Percentiles rank a stretch among this genome's conserved stretches.
These are phyloP conservation scores for Sebastes itinus DNA, from an alignment of 2,797 vertebrate species.

Conservation along the genomic window DNA sequence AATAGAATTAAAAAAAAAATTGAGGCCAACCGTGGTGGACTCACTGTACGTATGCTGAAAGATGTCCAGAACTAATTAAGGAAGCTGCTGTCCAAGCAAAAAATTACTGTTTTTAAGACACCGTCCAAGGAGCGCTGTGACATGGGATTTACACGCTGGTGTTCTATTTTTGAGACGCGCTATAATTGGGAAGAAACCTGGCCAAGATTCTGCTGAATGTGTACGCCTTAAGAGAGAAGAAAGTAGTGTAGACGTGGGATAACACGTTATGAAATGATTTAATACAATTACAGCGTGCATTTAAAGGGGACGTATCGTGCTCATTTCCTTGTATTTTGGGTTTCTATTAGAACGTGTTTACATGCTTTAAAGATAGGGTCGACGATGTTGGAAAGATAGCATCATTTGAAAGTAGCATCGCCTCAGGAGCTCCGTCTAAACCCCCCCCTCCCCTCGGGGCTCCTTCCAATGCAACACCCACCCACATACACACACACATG, in stretches of 20 bases:
- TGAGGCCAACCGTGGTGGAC: slow-evolving; percentile 44
- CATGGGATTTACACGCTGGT: slow-evolving; percentile 21
- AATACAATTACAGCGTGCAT: not conserved
- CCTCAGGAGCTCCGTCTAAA: too few relatives aligned
- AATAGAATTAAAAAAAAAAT: slow-evolving; percentile 51
- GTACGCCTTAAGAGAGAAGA: not conserved
- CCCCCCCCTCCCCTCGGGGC: too few relatives aligned
- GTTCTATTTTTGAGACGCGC: slow-evolving; percentile 18
- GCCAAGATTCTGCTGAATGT: slow-evolving; percentile 5
- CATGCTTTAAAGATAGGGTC: too few relatives aligned
- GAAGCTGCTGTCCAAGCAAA: slow-evolving; percentile 44
- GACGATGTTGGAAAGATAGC: too few relatives aligned
- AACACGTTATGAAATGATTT: not conserved
- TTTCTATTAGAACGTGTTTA: too few relatives aligned
- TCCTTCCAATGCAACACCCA: too few relatives aligned
- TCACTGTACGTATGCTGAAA: not conserved
- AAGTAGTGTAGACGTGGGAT: not conserved
- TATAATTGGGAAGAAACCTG: slow-evolving; percentile 32
- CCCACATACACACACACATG: too few relatives aligned
- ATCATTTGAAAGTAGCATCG: too few relatives aligned
- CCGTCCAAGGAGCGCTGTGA: slow-evolving; percentile 16
- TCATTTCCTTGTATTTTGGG: too few relatives aligned
- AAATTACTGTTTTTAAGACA: slow-evolving; percentile 34
- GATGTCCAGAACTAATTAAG: slow-evolving; percentile 60
- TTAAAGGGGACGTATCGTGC: not conserved